Percentiles rank a stretch among this genome's conserved stretches.
Evolutionary conservation across 2,888 invertebrate species (phyloP).

Genomic region (Eustalomyia histrio): DNA sequence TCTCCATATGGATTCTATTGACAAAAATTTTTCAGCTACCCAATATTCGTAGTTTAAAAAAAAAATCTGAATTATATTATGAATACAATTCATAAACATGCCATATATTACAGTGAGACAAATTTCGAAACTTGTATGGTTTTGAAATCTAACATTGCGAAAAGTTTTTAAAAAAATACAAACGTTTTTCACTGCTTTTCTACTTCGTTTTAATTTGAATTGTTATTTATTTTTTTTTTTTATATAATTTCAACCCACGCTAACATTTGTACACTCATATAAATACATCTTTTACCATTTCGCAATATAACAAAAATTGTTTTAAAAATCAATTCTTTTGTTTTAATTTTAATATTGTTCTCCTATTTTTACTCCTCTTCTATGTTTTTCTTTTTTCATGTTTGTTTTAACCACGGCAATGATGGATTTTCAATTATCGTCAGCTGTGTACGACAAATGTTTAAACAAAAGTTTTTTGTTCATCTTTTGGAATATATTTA

Average conservation of each 20-base stretch:
- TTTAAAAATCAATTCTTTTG: not conserved
- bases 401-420: conserved; percentile 62
- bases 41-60: no score
- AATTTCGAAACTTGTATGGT: no score
- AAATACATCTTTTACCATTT: not conserved
- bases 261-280: not conserved
- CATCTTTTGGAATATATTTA: not conserved
- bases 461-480: conserved; percentile 48
- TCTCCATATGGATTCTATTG: no score
- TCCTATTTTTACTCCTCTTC: not conserved
- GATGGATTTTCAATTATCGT: conserved; percentile 67
- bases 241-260: not conserved
- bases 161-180: no score
- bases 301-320: not conserved
- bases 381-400: conserved; percentile 7
- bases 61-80: no score
- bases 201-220: no score
- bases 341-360: not conserved
- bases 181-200: no score
- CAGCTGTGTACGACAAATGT: conserved; percentile 63
- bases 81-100: no score
- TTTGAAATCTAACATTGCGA: no score
- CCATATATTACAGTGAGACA: no score
- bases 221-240: not conserved
- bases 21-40: no score